A percentile compares a stretch with the other conserved stretches of the same genome.
Evolutionary conservation across 2,113 vertebrate species (phyloP).

Genomic region (Perca schrenkii): DNA sequence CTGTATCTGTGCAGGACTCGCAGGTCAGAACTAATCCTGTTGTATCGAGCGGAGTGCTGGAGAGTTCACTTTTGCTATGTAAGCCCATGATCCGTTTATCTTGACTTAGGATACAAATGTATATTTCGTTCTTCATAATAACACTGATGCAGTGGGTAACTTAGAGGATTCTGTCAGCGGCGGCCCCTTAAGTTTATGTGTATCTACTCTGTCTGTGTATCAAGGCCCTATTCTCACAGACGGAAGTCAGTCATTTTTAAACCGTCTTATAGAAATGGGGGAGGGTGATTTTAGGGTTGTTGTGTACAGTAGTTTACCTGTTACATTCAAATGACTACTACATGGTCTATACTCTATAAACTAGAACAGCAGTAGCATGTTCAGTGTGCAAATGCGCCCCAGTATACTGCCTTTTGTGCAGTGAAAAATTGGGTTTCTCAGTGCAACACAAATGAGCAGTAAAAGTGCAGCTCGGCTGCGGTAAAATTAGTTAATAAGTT

Average conservation of each 20-base stretch:
- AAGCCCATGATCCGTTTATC: slow-evolving; percentile 34
- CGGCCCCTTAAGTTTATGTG: neutral
- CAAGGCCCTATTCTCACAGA: neutral
- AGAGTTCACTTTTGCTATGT: slow-evolving; percentile 28
- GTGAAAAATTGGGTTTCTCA: neutral
- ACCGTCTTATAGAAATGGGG: neutral
- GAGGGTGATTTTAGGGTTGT: neutral
- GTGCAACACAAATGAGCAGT: slow-evolving; percentile 6
- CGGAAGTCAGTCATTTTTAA: neutral
- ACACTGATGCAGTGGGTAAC: neutral
- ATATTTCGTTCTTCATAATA: neutral
- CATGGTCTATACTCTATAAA: slow-evolving; percentile 4
- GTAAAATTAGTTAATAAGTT: slow-evolving; percentile 56
- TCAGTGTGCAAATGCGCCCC: slow-evolving; percentile 17
- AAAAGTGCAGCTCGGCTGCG: slow-evolving; percentile 21
- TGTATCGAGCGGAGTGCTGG: slow-evolving; percentile 10
- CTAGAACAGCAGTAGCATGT: neutral
- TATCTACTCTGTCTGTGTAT: neutral
- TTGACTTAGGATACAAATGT: slow-evolving; percentile 9
- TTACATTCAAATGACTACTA: neutral
- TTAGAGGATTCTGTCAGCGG: neutral
- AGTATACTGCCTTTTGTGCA: neutral
- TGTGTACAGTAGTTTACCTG: neutral
- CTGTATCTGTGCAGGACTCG: slow-evolving; percentile 1
- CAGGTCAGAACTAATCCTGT: slow-evolving; percentile 36